Base-by-base conservation (phyloP, 2,888 invertebrate species). In the Apamea anceps region DNA sequence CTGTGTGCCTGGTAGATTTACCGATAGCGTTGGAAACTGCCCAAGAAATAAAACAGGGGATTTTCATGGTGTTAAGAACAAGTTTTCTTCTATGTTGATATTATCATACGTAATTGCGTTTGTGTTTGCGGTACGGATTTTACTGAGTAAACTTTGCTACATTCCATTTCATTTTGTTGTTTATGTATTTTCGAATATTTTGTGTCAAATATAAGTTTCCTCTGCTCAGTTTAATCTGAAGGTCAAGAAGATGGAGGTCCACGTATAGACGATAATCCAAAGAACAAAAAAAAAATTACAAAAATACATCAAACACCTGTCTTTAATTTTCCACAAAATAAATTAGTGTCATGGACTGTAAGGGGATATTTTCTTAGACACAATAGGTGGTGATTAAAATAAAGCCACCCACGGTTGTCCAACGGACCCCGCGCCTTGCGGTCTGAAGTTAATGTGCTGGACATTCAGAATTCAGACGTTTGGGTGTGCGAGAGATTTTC, bases 371-470 rank as follows among this genome's bases (percentile, higher is more conserved):
- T 91, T 90, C 91, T 92, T 88, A 90, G 91, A 90, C 92, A 96
- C 95, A 96, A 95, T 96, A 93, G 95, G 92, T 93, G 93, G 92
- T 92, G 93, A 95, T 94, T 95, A 94, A 96, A 96, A 95, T 95
- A 95, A 94, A 95, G 94, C 93, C 93, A 90, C 93, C 94, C 92
- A 92, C 92, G 92, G 94, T 94, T 94, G 95, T 94, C 93, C 94
- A 93, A 92, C 92, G 92, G 89, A 90, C 94, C 93, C 93, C 89
- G 86, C 89, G 90, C 89, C 91, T 92, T 93, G 93, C 87, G 94
- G 95, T 91, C 96, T 96, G 96, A 94, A 95, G 93, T 96, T 96
- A 97, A 96, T 96, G 96, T 96, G 96, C 96, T 92, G 96, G 96
- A 95, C 96, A 94, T 95, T 95, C 92, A 90, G 92, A 93, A 93